Evolutionary conservation across 2,113 vertebrate species (phyloP).

Genomic region (Urocolius indicus): DNA sequence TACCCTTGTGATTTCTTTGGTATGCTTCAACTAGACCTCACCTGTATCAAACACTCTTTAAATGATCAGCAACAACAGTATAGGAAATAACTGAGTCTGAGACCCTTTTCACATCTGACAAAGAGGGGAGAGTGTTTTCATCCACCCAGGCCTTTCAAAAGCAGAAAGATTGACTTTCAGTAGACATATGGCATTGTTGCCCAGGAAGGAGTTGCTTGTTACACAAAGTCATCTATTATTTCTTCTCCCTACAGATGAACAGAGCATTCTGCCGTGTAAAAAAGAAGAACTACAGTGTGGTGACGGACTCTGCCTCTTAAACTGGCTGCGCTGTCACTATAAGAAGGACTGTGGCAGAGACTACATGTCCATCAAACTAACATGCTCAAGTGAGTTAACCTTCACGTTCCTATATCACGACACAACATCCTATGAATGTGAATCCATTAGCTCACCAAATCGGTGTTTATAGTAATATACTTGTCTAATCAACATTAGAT

Average conservation of each 20-base stretch:
- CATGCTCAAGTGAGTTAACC: constrained; percentile 85
- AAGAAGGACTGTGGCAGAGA: constrained; percentile 79
- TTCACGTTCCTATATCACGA: not conserved
- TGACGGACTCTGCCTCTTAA: constrained; percentile 73
- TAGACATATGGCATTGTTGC: not conserved
- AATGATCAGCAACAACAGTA: not conserved
- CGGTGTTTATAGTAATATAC: not conserved
- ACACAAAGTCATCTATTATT: not conserved
- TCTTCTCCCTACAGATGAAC: constrained; percentile 73
- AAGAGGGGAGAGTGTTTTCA: not conserved
- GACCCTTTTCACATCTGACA: not conserved
- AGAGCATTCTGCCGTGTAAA: constrained; percentile 64
- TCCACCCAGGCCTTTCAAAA: not conserved
- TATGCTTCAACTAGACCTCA: not conserved
- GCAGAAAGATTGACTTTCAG: not conserved
- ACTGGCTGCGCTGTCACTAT: constrained; percentile 81
- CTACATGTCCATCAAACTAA: constrained; percentile 90
- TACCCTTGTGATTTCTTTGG: not conserved
- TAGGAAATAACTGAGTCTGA: not conserved
- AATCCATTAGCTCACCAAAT: not conserved
- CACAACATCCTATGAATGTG: not conserved
- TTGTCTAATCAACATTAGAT: not conserved
- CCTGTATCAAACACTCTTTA: not conserved
- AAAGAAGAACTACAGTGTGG: constrained; percentile 75
- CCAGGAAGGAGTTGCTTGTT: not conserved